Evolutionary conservation across 2,888 invertebrate genomes (phyloP).

Genomic region (Apomyelois bistriatella): DNA sequence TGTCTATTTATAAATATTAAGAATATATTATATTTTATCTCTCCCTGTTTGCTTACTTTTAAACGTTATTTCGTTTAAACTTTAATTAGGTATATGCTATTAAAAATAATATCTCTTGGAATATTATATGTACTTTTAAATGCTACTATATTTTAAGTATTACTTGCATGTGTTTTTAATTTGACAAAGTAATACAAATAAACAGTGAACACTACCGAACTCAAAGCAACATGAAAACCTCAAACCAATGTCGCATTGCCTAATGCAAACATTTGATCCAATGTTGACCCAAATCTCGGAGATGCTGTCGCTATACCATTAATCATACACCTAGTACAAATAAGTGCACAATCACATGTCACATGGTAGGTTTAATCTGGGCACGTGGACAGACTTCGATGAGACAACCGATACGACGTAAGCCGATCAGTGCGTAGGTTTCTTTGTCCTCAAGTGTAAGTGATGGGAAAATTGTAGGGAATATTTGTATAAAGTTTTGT

Average conservation of each 20-base stretch:
- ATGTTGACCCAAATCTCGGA: constrained; percentile 14
- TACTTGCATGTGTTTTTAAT: too few relatives aligned
- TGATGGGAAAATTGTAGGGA: constrained; percentile 21
- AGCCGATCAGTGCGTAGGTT: constrained; percentile 61
- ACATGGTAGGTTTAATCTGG: constrained; percentile 48
- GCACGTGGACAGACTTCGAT: constrained; percentile 59
- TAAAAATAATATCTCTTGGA: too few relatives aligned
- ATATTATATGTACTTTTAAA: too few relatives aligned
- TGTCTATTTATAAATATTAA: too few relatives aligned
- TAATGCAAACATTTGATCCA: constrained; percentile 12
- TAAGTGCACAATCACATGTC: constrained; percentile 54
- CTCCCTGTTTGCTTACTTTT: too few relatives aligned
- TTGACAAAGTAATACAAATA: too few relatives aligned
- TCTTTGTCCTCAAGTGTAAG: constrained; percentile 43
- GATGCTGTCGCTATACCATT: constrained; percentile 19
- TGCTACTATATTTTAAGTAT: too few relatives aligned
- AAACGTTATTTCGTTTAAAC: too few relatives aligned
- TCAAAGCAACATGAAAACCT: not conserved
- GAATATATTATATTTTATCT: too few relatives aligned
- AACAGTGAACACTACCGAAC: not conserved
- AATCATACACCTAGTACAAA: constrained; percentile 36
- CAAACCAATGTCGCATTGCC: not conserved
- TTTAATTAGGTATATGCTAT: too few relatives aligned
- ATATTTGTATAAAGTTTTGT: not conserved
- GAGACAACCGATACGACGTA: constrained; percentile 44